Base-by-base conservation (phyloP, 2,113 vertebrate species). In the Sphyrna mokarran region DNA sequence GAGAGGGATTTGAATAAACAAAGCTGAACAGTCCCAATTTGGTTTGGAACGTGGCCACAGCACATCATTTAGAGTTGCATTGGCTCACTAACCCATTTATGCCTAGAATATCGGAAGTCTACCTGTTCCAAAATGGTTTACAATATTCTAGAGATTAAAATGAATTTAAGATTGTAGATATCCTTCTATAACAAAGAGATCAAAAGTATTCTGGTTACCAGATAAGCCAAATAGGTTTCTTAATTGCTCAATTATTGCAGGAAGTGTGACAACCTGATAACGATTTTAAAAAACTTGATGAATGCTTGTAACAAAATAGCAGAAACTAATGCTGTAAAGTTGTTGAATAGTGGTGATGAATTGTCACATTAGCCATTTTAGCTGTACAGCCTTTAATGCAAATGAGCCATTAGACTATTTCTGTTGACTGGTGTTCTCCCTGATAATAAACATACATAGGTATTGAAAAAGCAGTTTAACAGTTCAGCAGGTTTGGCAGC, bases 41-140 rank as follows among this genome's bases (percentile, higher is more conserved):
- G 69, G 72, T 76, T 70, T 95, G 94, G 94, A 95, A 43, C 69
- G 20, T 29, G 43, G 93, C 93, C 93, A 72, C 40, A 16, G 54
- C 43, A 54, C 22, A 48, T 95, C 94, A 72, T 43, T 54, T 40
- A 70, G 20, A 95, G 40, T 68, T 69, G 70, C 23, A 70, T 48
- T 95, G 48, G 40, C 93, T 58, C 86, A 20, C 93, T 95, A 95
- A 95, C 93, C 89, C 93, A 95, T 70, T 95, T 95, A 48, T 95
- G 40, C 93, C 93, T 48, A n/a, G 68, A 95, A 70, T 20, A 70
- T 89, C 26, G 14, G 23, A 54, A 58, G 86, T 58, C 37, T 91
- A 72, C 93, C 40, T 72, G 37, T 43, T 37, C 22, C 63, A 8
- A 40, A 94, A 23, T 69, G 7, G 37, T 94, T 94, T 90, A 90